Evolutionary conservation across 2,797 vertebrate genomes (phyloP), one percentile per base, ranked within the genome.

Genomic region (Tinamus major): DNA sequence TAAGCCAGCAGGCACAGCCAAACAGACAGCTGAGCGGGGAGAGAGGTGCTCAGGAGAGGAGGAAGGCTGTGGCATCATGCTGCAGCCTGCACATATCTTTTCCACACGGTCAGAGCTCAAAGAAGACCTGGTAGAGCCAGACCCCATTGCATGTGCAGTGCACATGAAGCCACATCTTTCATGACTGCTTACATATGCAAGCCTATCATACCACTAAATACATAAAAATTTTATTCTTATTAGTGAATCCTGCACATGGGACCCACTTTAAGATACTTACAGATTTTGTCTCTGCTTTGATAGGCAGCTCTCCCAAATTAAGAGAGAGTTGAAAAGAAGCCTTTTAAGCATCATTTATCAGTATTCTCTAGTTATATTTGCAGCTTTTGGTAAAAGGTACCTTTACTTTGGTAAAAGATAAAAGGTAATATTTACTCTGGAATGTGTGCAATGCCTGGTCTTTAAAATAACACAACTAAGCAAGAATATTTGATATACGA

Each of bases 131-230:
- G 31, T 59, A 16, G 48, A 75, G 14, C 11, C 53, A 29, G 37
- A 26, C 3, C 2, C 4, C 8, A 7, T 33, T 13, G 39, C 0
- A 1, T 4, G 2, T 39, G 26, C 29, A 20, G 41, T 35, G 29
- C 42, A n/a, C 49, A 37, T 16, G 26, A 75, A 14, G 33, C 26
- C 21, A 11, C 8, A 8, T 10, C 21, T 83, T 41, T 2, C 2
- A 17, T 10, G 39, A 18, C 7, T 31, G 21, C 8, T 71, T 6
- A 29, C 15, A 20, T 3, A 15, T 13, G 1, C 2, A 2, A 29
- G 33, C 7, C 14, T 26, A 2, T 9, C 4, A 3, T 9, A 23
- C 13, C n/a, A 13, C 6, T 13, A 16, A 20, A 31, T 48, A 39
- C 39, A 69, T 16, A 6, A 62, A 9, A 77, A 67, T 16, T 46